phyloP scores from a whole-genome alignment of 2,888 invertebrate species.

The Lasius fuliginosus region DNA sequence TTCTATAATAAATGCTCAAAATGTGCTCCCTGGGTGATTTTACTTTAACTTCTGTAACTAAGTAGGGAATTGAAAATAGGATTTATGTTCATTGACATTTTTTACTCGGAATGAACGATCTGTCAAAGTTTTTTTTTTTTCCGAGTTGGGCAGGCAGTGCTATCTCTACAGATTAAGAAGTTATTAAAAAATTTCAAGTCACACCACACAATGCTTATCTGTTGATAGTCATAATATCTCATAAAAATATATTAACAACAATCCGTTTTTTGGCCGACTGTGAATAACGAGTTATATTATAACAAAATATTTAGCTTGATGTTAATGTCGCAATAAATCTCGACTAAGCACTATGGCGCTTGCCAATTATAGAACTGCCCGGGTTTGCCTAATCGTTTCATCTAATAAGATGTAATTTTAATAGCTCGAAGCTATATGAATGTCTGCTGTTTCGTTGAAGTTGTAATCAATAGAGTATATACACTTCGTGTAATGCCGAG shows the following conservation, averaged over 20 bases:
- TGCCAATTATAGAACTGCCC: conserved; percentile 28
- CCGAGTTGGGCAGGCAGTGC: background rate
- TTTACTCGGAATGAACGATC: too few relatives aligned
- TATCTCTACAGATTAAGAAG: conserved; percentile 27
- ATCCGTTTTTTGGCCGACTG: conserved; percentile 23
- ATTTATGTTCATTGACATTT: too few relatives aligned
- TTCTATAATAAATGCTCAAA: too few relatives aligned
- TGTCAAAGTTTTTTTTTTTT: too few relatives aligned
- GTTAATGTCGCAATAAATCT: conserved; percentile 70
- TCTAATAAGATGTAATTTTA: conserved; percentile 28
- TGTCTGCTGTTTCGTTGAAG: conserved; percentile 13
- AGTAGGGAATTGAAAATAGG: too few relatives aligned
- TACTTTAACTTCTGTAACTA: too few relatives aligned
- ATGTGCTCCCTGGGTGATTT: too few relatives aligned
- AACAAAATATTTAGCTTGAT: conserved; percentile 68
- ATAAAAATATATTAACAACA: conserved; percentile 40
- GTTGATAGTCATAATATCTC: conserved; percentile 62
- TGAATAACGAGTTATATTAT: conserved; percentile 45
- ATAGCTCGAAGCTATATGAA: conserved; percentile 31
- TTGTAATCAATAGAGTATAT: conserved; percentile 3
- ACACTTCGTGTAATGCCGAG: background rate
- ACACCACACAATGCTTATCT: conserved; percentile 32
- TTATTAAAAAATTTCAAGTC: conserved; percentile 22
- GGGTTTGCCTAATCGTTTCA: conserved; percentile 19
- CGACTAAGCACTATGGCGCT: conserved; percentile 15